Conservation (phyloP, 1,140 invertebrate species). For the Zaprionus tsacasi region DNA sequence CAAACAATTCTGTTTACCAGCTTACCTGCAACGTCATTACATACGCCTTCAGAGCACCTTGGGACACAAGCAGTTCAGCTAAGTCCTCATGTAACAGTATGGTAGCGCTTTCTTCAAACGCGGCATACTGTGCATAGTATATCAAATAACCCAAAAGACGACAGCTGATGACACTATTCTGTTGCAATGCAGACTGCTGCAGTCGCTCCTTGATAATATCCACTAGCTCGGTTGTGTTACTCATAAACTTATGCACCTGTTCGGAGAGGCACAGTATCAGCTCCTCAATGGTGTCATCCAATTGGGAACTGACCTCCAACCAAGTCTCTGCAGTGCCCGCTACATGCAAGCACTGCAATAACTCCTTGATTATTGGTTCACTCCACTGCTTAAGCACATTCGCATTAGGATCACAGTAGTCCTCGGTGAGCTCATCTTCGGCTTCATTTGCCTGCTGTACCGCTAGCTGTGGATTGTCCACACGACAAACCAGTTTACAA, state of each 20-base stretch:
- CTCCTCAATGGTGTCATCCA: slow-evolving; percentile 28
- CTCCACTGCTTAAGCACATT: slow-evolving; percentile 74
- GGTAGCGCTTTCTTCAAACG: slow-evolving; percentile 71
- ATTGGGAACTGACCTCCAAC: slow-evolving; percentile 39
- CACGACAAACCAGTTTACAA: slow-evolving; percentile 60
- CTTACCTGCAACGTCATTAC: slow-evolving; percentile 65
- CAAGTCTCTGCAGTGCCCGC: slow-evolving; percentile 53
- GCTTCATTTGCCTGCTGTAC: slow-evolving; percentile 40
- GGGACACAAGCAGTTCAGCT: slow-evolving; percentile 53
- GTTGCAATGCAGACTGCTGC: slow-evolving; percentile 27
- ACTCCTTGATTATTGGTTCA: slow-evolving; percentile 52
- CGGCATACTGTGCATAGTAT: slow-evolving; percentile 50
- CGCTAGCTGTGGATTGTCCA: slow-evolving; percentile 28
- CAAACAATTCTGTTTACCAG: too few species aligned
- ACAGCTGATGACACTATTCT: slow-evolving; percentile 51
- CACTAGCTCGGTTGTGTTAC: slow-evolving; percentile 56
- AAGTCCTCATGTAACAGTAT: slow-evolving; percentile 73
- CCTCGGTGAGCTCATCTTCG: slow-evolving; percentile 77
- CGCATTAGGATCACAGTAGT: slow-evolving; percentile 81
- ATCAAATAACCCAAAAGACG: slow-evolving; percentile 59
- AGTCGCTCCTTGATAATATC: slow-evolving; percentile 62
- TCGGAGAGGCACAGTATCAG: slow-evolving; percentile 58
- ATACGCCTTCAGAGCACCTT: slow-evolving; percentile 63
- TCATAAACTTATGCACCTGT: slow-evolving; percentile 60
- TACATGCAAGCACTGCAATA: slow-evolving; percentile 61